These are phyloP conservation scores for Torymus tubicola DNA, from an alignment of 2,888 invertebrate species.

Conservation along the genomic window DNA sequence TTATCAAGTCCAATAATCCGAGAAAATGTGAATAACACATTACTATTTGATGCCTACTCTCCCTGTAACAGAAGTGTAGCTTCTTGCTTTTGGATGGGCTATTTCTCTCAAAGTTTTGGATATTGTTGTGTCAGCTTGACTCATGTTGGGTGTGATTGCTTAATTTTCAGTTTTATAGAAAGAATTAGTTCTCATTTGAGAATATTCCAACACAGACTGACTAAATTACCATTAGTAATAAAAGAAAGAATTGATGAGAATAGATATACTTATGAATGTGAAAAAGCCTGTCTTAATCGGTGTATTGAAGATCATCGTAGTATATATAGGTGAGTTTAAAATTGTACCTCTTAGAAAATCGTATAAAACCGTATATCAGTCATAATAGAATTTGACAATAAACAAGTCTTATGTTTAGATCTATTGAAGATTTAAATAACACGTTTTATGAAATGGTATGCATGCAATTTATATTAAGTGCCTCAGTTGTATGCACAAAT, in stretches of 20 bases:
- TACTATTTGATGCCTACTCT: not conserved
- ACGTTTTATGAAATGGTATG: not conserved
- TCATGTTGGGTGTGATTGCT: conserved; percentile 2
- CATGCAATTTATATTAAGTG: conserved; percentile 14
- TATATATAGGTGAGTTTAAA: not conserved
- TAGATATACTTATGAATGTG: no score
- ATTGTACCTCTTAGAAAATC: no score
- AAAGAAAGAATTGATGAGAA: no score
- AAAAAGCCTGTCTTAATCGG: not conserved
- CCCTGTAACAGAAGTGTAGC: not conserved
- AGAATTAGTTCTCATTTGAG: not conserved
- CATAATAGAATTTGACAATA: no score
- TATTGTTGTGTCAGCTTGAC: not conserved
- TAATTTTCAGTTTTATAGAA: conserved; percentile 6
- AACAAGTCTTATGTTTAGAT: not conserved
- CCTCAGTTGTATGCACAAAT: conserved; percentile 26
- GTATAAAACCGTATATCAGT: no score
- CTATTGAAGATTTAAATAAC: conserved; percentile 9
- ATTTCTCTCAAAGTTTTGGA: not conserved
- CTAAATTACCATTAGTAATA: not conserved
- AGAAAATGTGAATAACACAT: conserved; percentile 1
- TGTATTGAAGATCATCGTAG: conserved; percentile 1
- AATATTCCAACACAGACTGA: not conserved
- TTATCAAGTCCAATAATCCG: not conserved
- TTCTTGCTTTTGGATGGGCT: conserved; percentile 10